Percentiles rank a stretch among this genome's conserved stretches.
Conservation (phyloP, 1,140 invertebrate genomes). For the Panulirus ornatus region DNA sequence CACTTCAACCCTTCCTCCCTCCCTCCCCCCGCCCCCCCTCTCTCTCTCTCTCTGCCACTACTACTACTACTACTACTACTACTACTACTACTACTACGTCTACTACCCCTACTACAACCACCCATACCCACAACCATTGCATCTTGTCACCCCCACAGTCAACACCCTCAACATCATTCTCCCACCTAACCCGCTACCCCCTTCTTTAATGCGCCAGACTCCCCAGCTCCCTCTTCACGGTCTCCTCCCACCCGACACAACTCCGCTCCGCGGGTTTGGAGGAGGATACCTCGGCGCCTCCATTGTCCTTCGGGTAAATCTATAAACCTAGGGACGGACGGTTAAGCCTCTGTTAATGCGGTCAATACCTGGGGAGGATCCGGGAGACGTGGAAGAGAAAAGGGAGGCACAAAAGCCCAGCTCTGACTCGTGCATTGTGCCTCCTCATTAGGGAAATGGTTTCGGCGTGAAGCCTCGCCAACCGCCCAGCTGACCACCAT, state of each 20-base stretch:
- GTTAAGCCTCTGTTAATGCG: not conserved
- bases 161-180: not conserved
- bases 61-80: not conserved
- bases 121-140: not conserved
- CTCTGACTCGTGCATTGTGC: not conserved
- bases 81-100: not conserved
- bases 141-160: not conserved
- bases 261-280: not conserved
- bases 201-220: not conserved
- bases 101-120: not conserved
- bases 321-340: not conserved
- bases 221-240: not conserved
- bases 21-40: too few species aligned
- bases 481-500: not conserved
- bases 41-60: too few species aligned
- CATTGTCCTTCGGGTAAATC: not conserved
- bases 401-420: not conserved
- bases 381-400: not conserved
- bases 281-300: not conserved
- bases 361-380: not conserved
- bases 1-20: too few species aligned
- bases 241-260: not conserved
- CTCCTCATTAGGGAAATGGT: constrained; percentile 8
- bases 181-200: not conserved
- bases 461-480: not conserved